Evolutionary conservation across 2,888 invertebrate genomes (phyloP), one percentile per base, ranked within the genome.

Genomic region (Tipula confusa): DNA sequence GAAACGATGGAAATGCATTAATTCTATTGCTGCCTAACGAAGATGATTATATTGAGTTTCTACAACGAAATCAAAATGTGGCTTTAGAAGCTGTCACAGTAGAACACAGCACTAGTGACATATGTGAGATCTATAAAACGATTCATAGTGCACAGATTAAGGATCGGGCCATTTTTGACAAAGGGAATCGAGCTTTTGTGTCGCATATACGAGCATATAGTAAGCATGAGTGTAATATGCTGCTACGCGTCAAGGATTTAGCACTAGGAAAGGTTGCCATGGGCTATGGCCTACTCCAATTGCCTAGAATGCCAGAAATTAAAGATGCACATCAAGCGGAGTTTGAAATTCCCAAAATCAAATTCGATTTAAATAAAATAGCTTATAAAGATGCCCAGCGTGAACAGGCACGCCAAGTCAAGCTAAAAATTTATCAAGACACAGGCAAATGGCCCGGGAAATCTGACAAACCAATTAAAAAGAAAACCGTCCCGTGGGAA

Each of bases 251-350:
- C 15, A 97, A 97, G 89, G 97, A 98, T 88, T 90, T 99, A 28
- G 95, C 98, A 86, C 90, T 98, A 85, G 95, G 94, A 4, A 92
- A 93, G 85, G 90, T 98, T 85, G 99, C 97, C 0, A 94, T 93
- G 84, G 94, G 96, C 83, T 99, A 97, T 89, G 98, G 98, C 0
- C 92, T 99, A 0, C 89, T 99, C 0, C 95, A 95, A 86, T 91
- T 99, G 87, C 99, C 99, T 0, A 93, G 94, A 87, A 99, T 99
- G 98, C 98, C 98, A 0, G 99, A 99, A 90, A 89, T 98, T 1
- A 96, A 94, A 87, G 93, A 93, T 48, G 89, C 89, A 83, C 94
- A 94, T 87, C 87, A 89, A 0, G 88, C 90, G 24, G 88, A 87
- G 80, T 90, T 89, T 81, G 85, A 88, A 33, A 87, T 86, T 0